Evolutionary conservation across 30 jellyfish, hydroid and myxozoan species (phyloP).

Genomic region (Aurelia sp.): DNA sequence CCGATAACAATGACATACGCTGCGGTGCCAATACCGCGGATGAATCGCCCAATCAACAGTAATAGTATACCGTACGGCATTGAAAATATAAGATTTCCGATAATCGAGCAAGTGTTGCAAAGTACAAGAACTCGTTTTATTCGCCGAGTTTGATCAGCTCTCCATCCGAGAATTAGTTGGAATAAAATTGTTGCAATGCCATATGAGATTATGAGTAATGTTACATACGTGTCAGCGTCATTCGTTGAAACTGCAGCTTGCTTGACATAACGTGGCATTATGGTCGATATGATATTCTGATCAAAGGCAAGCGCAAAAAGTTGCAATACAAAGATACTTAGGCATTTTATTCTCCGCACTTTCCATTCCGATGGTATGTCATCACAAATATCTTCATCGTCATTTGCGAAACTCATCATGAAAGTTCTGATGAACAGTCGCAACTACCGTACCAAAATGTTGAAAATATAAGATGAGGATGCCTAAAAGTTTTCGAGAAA

Average conservation of each 20-base stretch:
- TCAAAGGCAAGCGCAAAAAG: conserved; percentile 26
- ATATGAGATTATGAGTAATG: conserved; percentile 3
- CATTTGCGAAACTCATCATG: not conserved
- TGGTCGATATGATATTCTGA: conserved; percentile 2
- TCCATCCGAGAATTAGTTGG: conserved; percentile 27
- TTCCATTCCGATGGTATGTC: conserved; percentile 47
- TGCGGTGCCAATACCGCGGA: conserved; percentile 56
- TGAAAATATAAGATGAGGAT: too few relatives aligned
- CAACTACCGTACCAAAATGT: too few relatives aligned
- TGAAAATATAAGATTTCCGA: conserved; percentile 41
- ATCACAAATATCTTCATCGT: conserved; percentile 28
- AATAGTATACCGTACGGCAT: conserved; percentile 33
- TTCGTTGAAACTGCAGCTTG: not conserved
- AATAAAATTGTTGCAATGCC: conserved; percentile 18
- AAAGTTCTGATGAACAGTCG: too few relatives aligned
- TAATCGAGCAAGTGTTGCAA: conserved; percentile 30
- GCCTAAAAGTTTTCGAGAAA: too few relatives aligned
- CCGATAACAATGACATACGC: conserved; percentile 44
- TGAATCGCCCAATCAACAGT: conserved; percentile 42
- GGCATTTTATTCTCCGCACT: conserved; percentile 42
- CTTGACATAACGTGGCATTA: conserved; percentile 16
- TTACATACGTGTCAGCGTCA: not conserved
- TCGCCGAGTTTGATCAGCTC: conserved; percentile 46
- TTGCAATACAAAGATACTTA: conserved; percentile 36
- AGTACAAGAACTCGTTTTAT: conserved; percentile 8